Percentiles rank a stretch among this genome's conserved stretches.
Evolutionary conservation across 1,140 invertebrate species (phyloP).

Genomic region (Octopus sinensis): DNA sequence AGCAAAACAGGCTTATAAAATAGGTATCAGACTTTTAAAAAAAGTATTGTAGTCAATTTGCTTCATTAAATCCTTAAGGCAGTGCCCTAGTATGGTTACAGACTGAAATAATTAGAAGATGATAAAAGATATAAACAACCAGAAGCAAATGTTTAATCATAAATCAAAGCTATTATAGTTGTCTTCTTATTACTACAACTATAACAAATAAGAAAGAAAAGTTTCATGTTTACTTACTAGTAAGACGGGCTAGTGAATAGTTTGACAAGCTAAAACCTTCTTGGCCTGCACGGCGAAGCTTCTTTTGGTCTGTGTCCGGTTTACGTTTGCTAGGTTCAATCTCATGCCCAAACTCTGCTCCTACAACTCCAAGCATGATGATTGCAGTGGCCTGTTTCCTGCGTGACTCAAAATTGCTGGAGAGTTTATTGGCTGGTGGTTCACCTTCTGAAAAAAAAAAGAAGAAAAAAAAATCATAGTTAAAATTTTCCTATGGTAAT

Average conservation of each 20-base stretch:
- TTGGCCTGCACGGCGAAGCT: slow-evolving; percentile 58
- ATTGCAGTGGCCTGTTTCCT: slow-evolving; percentile 96
- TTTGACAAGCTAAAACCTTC: slow-evolving; percentile 90
- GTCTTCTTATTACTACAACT: too few species aligned
- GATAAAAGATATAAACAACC: too few species aligned
- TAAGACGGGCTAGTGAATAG: slow-evolving; percentile 84
- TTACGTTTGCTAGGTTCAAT: slow-evolving; percentile 51
- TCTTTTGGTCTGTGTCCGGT: slow-evolving; percentile 38
- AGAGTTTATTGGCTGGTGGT: slow-evolving; percentile 41
- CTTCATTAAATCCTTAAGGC: too few species aligned
- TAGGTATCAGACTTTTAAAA: too few species aligned
- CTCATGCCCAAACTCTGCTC: slow-evolving; percentile 93
- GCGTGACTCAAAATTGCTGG: slow-evolving; percentile 67
- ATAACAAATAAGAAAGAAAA: background rate
- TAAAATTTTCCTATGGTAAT: too few species aligned
- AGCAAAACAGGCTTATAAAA: too few species aligned
- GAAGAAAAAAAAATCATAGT: background rate
- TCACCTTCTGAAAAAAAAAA: slow-evolving; percentile 33
- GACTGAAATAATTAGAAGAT: too few species aligned
- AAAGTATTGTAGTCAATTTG: too few species aligned
- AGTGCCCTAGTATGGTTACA: too few species aligned
- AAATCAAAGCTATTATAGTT: too few species aligned
- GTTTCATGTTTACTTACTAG: slow-evolving; percentile 64
- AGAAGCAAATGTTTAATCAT: too few species aligned
- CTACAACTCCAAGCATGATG: slow-evolving; percentile 92